Evolutionary conservation across 2,113 vertebrate species (phyloP).

Genomic region (Bubalus kerabau): DNA sequence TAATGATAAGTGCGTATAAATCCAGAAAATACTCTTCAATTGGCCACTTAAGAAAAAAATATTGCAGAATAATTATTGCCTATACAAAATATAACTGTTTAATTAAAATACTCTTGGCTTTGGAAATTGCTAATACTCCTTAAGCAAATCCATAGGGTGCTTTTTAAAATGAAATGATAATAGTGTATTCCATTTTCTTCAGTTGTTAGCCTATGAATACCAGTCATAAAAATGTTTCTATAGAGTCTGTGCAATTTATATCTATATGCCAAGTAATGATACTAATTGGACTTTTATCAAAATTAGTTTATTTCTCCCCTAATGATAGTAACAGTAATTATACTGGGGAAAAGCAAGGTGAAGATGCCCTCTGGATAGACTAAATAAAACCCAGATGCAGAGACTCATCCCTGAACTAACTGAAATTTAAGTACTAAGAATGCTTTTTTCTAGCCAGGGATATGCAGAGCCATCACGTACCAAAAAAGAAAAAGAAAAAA

Average conservation of each 20-base stretch:
- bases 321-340: not conserved
- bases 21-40: not conserved
- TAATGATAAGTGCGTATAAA: not conserved
- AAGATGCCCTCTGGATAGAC: not conserved
- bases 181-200: not conserved
- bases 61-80: not conserved
- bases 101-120: not conserved
- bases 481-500: not conserved
- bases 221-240: not conserved
- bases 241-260: not conserved
- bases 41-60: not conserved
- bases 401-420: not conserved
- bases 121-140: not conserved
- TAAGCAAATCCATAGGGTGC: not conserved
- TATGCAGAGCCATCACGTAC: not conserved
- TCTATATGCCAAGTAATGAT: not conserved
- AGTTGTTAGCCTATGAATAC: not conserved
- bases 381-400: not conserved
- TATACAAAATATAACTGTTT: not conserved
- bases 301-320: conserved; percentile 15
- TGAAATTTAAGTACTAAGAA: not conserved
- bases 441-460: not conserved
- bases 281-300: not conserved
- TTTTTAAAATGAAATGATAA: conserved; percentile 19
- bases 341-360: not conserved